Conservation (phyloP, 2,888 invertebrate genomes). For the Hipparchia sbordonii region DNA sequence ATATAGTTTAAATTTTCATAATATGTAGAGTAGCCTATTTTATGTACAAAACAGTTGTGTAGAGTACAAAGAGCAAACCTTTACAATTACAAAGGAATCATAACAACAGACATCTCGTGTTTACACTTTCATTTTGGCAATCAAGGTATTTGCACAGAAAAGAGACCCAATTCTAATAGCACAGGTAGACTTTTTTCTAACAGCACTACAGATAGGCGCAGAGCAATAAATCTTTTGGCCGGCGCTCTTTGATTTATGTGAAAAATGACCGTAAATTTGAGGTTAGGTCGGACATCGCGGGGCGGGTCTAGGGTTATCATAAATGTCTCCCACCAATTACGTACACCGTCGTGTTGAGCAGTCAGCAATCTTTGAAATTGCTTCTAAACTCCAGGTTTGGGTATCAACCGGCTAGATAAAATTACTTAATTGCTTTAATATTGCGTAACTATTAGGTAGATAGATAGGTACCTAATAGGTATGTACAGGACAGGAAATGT, state of each 20-base stretch:
- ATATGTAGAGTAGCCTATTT: too few relatives aligned
- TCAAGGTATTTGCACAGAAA: constrained; percentile 61
- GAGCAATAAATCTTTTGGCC: constrained; percentile 76
- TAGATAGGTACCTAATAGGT: not conserved
- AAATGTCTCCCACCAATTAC: constrained; percentile 62
- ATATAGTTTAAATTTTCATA: too few relatives aligned
- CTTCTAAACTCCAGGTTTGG: constrained; percentile 34
- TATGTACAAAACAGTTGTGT: not conserved
- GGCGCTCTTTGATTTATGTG: constrained; percentile 81
- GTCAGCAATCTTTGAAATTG: constrained; percentile 51
- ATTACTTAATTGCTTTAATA: constrained; percentile 30
- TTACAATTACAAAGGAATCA: not conserved
- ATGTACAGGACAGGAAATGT: not conserved
- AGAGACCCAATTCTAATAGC: constrained; percentile 53
- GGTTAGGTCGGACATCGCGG: constrained; percentile 67
- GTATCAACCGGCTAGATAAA: constrained; percentile 23
- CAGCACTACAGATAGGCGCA: constrained; percentile 59
- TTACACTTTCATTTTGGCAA: constrained; percentile 67
- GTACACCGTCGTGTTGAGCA: constrained; percentile 40
- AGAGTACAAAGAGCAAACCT: not conserved
- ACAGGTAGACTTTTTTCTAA: constrained; percentile 55
- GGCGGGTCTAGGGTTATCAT: constrained; percentile 56
- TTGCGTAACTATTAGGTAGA: constrained; percentile 2
- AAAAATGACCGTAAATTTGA: constrained; percentile 82
- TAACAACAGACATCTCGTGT: constrained; percentile 32